A percentile compares a stretch with the other conserved stretches of the same genome.
Conservation (phyloP, 2,888 invertebrate species). For the Neoascia interrupta region DNA sequence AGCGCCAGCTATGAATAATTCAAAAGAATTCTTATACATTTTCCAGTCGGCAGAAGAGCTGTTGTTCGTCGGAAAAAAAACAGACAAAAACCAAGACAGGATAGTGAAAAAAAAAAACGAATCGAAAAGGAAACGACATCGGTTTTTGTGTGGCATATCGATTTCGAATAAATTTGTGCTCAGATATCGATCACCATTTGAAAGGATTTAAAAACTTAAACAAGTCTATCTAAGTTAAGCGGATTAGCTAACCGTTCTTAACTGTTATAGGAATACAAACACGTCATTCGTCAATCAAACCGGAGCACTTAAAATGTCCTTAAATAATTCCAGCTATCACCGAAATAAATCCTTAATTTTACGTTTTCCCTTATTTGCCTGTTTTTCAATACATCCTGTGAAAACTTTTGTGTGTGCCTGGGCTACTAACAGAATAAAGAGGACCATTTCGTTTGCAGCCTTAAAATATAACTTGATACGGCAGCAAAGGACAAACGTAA, state of each 20-base stretch:
- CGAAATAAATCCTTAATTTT: slow-evolving; percentile 42
- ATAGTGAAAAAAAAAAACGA: slow-evolving; percentile 7
- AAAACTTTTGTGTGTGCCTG: neutral
- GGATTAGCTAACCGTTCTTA: slow-evolving; percentile 33
- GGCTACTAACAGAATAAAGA: slow-evolving; percentile 13
- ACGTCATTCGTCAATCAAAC: slow-evolving; percentile 61
- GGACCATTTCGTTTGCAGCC: slow-evolving; percentile 46
- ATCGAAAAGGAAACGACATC: slow-evolving; percentile 32
- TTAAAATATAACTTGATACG: slow-evolving; percentile 50
- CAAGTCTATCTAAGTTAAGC: slow-evolving; percentile 13
- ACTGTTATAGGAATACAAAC: slow-evolving; percentile 8
- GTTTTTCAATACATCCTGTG: neutral
- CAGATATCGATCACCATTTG: slow-evolving; percentile 47
- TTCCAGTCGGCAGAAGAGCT: slow-evolving; percentile 50
- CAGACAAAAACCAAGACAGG: too few species aligned
- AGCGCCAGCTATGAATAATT: slow-evolving; percentile 62
- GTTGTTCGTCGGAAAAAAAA: slow-evolving; percentile 39
- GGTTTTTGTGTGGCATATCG: slow-evolving; percentile 44
- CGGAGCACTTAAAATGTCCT: slow-evolving; percentile 63
- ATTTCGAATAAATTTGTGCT: slow-evolving; percentile 63
- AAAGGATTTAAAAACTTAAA: slow-evolving; percentile 47
- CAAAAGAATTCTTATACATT: slow-evolving; percentile 51
- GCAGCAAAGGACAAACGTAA: slow-evolving; percentile 35
- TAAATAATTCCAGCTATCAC: slow-evolving; percentile 66
- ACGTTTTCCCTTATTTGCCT: slow-evolving; percentile 1